phyloP scores from a whole-genome alignment of 2,797 vertebrate species.

The Pachyuromys duprasi region DNA sequence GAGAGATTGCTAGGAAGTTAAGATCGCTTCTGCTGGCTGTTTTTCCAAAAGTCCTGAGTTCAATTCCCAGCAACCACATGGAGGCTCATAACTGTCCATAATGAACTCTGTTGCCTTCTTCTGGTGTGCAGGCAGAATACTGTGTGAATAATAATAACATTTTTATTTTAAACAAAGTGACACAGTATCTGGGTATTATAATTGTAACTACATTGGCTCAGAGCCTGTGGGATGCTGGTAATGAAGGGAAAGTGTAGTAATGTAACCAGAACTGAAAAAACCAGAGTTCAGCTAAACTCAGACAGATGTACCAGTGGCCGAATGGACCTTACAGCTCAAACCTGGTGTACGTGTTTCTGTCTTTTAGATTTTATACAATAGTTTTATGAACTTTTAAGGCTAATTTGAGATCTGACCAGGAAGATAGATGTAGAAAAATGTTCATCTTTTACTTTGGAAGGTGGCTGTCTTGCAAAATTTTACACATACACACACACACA shows the following conservation, averaged over 20 bases:
- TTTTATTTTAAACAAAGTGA: neutral
- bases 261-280: neutral
- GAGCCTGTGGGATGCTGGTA: neutral
- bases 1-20: too few relatives aligned
- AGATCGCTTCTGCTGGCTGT: too few relatives aligned
- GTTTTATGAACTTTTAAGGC: neutral
- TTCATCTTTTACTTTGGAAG: conserved; percentile 21
- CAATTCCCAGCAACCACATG: too few relatives aligned
- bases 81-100: too few relatives aligned
- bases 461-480: neutral
- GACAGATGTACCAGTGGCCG: neutral
- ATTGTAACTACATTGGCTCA: neutral
- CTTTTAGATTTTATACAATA: conserved; percentile 20
- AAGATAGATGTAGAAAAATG: neutral
- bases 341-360: conserved; percentile 13
- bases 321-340: neutral
- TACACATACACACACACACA: neutral
- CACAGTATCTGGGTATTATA: neutral
- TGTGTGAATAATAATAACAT: too few relatives aligned
- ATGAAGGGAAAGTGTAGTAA: neutral
- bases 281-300: neutral
- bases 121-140: too few relatives aligned
- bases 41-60: too few relatives aligned
- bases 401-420: neutral
- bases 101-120: too few relatives aligned